These are phyloP conservation scores for Tubulanus polymorphus DNA, from an alignment of 2,888 invertebrate genomes.

Conservation along the genomic window DNA sequence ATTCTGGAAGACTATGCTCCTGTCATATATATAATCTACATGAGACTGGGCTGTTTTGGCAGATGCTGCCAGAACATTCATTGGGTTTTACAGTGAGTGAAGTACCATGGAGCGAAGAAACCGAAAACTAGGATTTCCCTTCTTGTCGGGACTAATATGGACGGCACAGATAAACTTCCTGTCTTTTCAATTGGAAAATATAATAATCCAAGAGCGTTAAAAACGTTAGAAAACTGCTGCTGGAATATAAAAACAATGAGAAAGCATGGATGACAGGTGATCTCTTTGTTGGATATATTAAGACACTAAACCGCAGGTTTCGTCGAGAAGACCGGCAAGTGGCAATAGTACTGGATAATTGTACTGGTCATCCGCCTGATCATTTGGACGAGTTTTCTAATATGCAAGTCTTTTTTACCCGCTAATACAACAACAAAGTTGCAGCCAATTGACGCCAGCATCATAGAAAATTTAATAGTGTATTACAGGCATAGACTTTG, in stretches of 20 bases:
- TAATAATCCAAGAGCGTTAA: slow-evolving; percentile 21
- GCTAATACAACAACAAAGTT: slow-evolving; percentile 25
- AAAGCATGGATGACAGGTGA: slow-evolving; percentile 25
- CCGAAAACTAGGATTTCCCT: slow-evolving; percentile 23
- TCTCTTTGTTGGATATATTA: slow-evolving; percentile 23
- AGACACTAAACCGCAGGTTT: slow-evolving; percentile 18
- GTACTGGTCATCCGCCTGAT: slow-evolving; percentile 21
- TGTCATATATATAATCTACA: slow-evolving; percentile 22
- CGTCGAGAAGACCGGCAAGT: slow-evolving; percentile 11
- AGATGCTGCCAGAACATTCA: slow-evolving; percentile 18
- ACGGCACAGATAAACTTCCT: slow-evolving; percentile 17
- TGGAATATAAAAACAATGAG: slow-evolving; percentile 17
- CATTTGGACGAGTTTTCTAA: slow-evolving; percentile 17
- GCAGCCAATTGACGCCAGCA: slow-evolving; percentile 29
- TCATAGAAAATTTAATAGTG: slow-evolving; percentile 23
- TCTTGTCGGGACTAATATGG: slow-evolving; percentile 21
- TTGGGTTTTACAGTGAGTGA: slow-evolving; percentile 19
- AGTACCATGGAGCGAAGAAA: slow-evolving; percentile 20
- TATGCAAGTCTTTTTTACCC: slow-evolving; percentile 22
- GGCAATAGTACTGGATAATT: slow-evolving; percentile 25
- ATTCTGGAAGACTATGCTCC: slow-evolving; percentile 13
- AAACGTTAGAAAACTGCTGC: slow-evolving; percentile 18
- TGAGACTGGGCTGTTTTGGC: slow-evolving; percentile 25
- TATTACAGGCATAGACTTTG: not conserved
- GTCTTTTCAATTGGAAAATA: slow-evolving; percentile 23